Evolutionary conservation across 2,797 vertebrate species (phyloP), one percentile per base, ranked within the genome.

Genomic region (Rhyacichthys aspro): DNA sequence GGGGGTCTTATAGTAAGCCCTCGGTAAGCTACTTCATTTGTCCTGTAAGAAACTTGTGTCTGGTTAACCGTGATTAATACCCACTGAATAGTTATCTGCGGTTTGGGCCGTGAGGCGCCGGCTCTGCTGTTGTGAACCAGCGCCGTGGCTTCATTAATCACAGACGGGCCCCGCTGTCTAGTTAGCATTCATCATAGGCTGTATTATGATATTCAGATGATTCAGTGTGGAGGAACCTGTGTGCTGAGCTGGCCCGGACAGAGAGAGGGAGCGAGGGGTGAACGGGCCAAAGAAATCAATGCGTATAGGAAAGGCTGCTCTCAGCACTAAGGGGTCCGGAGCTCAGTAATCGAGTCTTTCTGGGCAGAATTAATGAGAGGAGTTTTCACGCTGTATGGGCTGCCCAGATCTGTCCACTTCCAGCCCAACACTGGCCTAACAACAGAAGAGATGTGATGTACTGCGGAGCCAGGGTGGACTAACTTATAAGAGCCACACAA

Each of bases 131-230:
- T 75, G 82, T 73, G 78, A 82, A 81, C 78, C 77, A 60, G 76
- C 33, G 15, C 19, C 3, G 66, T 70, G 69, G 88, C 76, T 83
- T 65, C 87, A 89, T 91, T 88, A 88, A 89, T 91, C 89, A 90
- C 78, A 76, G 41, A 5, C 1, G 7, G 48, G 64, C 58, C 77
- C 60, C 48, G 70, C 83, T 85, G 88, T 90, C 85, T 83, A 76
- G 83, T 88, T 88, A 88, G 79, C 85, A 89, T 90, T 89, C 79
- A 88, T 86, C 84, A 81, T 55, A 59, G 63, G 48, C 59, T 62
- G 43, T 67, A 80, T 84, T 86, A 88, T 88, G 79, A 90, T 88
- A 86, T 88, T 86, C 71, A 72, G 70, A 83, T 83, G 64, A 84
- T 81, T 84, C 67, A 70, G 76, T 78, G 79, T 43, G 37, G 16